Evolutionary conservation across 2,888 invertebrate genomes (phyloP), one percentile per base, ranked within the genome.

Genomic region (Eupithecia pulchellata): DNA sequence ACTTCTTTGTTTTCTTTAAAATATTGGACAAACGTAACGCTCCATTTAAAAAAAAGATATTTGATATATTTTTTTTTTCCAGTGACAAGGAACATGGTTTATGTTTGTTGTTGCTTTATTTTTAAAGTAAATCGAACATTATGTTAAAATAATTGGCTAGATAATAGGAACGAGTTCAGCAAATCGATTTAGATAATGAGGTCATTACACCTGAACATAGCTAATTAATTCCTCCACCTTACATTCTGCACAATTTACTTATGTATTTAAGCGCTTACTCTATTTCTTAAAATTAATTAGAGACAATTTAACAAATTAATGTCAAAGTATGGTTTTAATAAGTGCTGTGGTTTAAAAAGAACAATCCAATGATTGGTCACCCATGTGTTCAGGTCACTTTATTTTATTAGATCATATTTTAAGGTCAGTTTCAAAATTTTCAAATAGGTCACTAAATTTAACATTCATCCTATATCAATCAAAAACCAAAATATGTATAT

Each of bases 1-100:
- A 79, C 70, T 82, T 84, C 84, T 85, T 88, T 88, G 86, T 87
- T 86, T 83, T 71, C 65, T 66, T 20, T 71, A n/a, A 55, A 72
- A 72, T 58, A 65, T 66, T 63, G 20, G 20, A n/a, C 20, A 2
- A 47, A n/a, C 1, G 42, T 42, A 42, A n/a, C n/a, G 47, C 47
- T 47, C 20, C 47, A 47, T 20, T 20, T 20, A 20, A 47, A 42
- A 47, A n/a, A n/a, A n/a, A n/a, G n/a, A n/a, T n/a, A n/a, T n/a
- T n/a, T n/a, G n/a, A n/a, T n/a, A n/a, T n/a, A n/a, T n/a, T n/a
- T n/a, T n/a, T n/a, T n/a, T n/a, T 25, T 25, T 11, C 20, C 52
- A 25, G 20, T 52, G 25, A 29, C 29, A 17, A 29, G 9, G 20
- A 32, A 17, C 57, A 57, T 57, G 17, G 42, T 17, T 57, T 17